Conservation (phyloP, 1,140 invertebrate species). For the Branchinecta lindahli region DNA sequence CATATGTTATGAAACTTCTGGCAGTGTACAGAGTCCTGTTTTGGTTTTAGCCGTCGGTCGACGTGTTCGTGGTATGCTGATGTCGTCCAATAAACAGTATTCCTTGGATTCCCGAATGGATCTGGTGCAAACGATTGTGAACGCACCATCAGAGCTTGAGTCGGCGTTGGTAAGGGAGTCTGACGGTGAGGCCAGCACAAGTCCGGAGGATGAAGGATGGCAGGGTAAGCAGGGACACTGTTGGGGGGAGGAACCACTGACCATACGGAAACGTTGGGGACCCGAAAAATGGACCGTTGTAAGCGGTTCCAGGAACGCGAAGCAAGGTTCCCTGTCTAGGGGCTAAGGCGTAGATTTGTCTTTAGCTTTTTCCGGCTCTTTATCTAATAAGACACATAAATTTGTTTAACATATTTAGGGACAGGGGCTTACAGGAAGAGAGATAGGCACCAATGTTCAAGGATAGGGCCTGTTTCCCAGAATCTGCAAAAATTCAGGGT, state of each 20-base stretch:
- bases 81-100: constrained; percentile 68
- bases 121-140: constrained; percentile 47
- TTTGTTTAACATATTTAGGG: too few species aligned
- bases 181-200: not conserved
- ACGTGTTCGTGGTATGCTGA: constrained; percentile 56
- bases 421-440: too few species aligned
- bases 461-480: too few species aligned
- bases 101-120: constrained; percentile 81
- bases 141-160: not conserved
- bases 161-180: not conserved
- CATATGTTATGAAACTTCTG: too few species aligned
- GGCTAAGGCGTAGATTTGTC: not conserved
- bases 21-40: not conserved
- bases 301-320: too few species aligned
- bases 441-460: too few species aligned
- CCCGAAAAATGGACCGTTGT: not conserved
- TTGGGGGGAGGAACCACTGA: too few species aligned
- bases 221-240: not conserved
- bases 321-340: not conserved
- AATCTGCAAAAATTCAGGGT: too few species aligned
- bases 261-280: not conserved
- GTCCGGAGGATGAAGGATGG: not conserved
- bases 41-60: constrained; percentile 49
- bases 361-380: not conserved
- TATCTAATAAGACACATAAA: too few species aligned